phyloP scores from a whole-genome alignment of 2,888 invertebrate species.

The Apodemia zela region DNA sequence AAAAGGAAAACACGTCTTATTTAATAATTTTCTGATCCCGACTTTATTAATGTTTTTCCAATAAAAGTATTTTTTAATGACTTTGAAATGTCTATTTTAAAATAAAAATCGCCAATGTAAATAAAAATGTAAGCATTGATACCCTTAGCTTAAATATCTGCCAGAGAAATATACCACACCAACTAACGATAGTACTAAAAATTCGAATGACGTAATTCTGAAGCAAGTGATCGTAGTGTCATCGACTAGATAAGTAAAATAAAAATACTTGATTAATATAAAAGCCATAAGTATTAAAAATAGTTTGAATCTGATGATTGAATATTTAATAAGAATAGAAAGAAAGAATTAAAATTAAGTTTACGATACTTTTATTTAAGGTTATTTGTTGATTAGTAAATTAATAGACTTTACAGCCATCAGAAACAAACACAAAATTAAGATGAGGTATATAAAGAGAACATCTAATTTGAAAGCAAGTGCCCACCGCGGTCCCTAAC shows the following conservation, averaged over 20 bases:
- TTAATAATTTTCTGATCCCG: too few relatives aligned
- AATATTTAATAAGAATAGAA: neutral
- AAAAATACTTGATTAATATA: conserved; percentile 46
- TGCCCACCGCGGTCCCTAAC: conserved; percentile 80
- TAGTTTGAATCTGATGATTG: conserved; percentile 42
- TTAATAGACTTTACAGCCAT: conserved; percentile 22
- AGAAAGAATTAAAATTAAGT: too few relatives aligned
- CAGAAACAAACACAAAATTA: conserved; percentile 30
- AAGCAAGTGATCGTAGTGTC: neutral
- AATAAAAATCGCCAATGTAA: too few relatives aligned
- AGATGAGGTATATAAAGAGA: conserved; percentile 39
- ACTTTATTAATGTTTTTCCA: too few relatives aligned
- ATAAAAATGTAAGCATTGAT: too few relatives aligned
- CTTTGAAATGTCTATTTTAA: too few relatives aligned
- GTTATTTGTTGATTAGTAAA: conserved; percentile 10
- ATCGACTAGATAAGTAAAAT: conserved; percentile 40
- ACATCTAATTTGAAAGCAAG: conserved; percentile 62
- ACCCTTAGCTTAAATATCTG: too few relatives aligned
- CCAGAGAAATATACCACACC: neutral
- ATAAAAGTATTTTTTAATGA: too few relatives aligned
- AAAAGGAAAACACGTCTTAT: too few relatives aligned
- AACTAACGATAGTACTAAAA: conserved; percentile 3
- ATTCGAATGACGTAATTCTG: neutral
- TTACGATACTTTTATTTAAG: too few relatives aligned
- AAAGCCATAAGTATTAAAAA: conserved; percentile 45